phyloP scores from a whole-genome alignment of 2,888 invertebrate species.

The Euphydryas editha region DNA sequence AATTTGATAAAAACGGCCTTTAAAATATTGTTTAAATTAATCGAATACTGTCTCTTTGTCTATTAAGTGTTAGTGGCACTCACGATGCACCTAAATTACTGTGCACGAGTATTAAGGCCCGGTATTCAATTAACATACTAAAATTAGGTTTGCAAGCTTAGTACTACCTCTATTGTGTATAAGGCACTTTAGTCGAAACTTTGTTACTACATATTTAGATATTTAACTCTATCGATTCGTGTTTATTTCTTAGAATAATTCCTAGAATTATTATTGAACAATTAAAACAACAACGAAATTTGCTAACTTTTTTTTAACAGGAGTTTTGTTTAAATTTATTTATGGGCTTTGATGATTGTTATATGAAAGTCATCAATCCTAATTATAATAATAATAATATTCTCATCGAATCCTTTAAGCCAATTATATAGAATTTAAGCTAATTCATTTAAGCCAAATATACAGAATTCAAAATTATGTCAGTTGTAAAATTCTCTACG shows the following conservation, averaged over 20 bases:
- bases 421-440: too few species aligned
- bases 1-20: neutral
- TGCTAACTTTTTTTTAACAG: neutral
- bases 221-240: neutral
- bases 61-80: neutral
- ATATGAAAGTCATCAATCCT: too few species aligned
- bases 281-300: neutral
- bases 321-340: neutral
- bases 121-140: conserved; percentile 3
- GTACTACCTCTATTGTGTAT: neutral
- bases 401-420: too few species aligned
- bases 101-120: neutral
- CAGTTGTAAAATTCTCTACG: too few species aligned
- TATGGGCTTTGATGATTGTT: too few species aligned
- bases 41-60: neutral
- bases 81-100: neutral
- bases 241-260: neutral
- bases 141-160: conserved; percentile 8
- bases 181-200: neutral
- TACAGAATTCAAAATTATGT: too few species aligned
- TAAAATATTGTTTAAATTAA: neutral
- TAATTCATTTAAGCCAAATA: too few species aligned
- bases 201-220: neutral
- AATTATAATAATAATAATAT: too few species aligned
- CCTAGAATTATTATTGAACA: neutral